These are phyloP conservation scores for Pinna nobilis DNA, from an alignment of 1,140 invertebrate species.

Conservation along the genomic window DNA sequence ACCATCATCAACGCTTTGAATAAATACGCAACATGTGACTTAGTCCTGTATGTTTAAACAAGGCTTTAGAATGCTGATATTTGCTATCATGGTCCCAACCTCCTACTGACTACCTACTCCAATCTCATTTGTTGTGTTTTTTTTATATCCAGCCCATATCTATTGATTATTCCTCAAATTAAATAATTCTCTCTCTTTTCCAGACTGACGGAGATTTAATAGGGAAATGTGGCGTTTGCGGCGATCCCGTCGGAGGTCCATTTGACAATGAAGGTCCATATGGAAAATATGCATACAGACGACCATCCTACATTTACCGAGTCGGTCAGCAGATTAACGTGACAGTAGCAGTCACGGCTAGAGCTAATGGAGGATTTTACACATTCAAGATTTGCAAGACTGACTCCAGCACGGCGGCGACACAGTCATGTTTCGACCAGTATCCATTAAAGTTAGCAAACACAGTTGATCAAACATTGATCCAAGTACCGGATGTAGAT, in stretches of 20 bases:
- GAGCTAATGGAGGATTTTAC: slow-evolving; percentile 14
- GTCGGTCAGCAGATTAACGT: slow-evolving; percentile 2
- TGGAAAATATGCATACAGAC: slow-evolving; percentile 13
- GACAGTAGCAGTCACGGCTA: slow-evolving; percentile 4
- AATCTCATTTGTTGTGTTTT: no score
- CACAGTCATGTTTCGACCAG: slow-evolving; percentile 10
- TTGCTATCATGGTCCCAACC: no score
- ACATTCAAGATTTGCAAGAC: slow-evolving; percentile 11
- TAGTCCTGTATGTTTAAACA: no score
- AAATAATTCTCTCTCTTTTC: background rate
- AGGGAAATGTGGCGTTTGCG: slow-evolving; percentile 10
- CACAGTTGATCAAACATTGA: slow-evolving; percentile 6
- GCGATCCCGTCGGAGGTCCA: slow-evolving; percentile 2
- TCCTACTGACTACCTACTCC: no score
- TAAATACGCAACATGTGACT: no score
- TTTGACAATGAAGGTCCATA: slow-evolving; percentile 3
- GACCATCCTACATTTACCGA: slow-evolving; percentile 9
- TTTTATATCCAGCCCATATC: no score
- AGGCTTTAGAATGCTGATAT: no score
- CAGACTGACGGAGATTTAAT: slow-evolving; percentile 12
- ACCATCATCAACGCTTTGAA: no score
- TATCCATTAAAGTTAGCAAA: slow-evolving; percentile 8
- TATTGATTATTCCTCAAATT: no score
- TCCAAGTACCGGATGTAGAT: slow-evolving; percentile 6
- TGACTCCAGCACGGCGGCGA: background rate